phyloP scores from a whole-genome alignment of 2,113 vertebrate species.

The Peromyscus leucopus region DNA sequence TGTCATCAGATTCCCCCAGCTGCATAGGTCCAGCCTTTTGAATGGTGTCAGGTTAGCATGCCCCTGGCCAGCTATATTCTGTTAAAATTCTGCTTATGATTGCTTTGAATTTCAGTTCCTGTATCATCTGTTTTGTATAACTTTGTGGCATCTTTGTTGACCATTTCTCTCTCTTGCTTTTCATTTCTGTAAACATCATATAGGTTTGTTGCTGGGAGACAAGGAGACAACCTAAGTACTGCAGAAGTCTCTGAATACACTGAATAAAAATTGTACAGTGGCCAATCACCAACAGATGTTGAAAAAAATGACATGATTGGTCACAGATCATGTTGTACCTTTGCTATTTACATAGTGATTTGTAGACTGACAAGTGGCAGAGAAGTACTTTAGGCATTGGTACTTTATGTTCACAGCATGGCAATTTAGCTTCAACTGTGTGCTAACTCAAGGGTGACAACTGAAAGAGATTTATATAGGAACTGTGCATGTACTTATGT shows the following conservation, averaged over 20 bases:
- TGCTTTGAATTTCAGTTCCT: background rate
- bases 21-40: background rate
- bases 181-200: background rate
- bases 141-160: background rate
- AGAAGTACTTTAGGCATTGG: background rate
- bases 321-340: background rate
- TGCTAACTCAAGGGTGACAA: conserved; percentile 10
- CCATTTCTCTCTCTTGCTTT: background rate
- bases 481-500: background rate
- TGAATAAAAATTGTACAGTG: background rate
- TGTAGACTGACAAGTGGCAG: background rate
- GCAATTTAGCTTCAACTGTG: background rate
- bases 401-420: background rate
- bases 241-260: background rate
- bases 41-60: background rate
- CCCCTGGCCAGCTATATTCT: background rate
- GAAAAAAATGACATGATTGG: conserved; percentile 22
- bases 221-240: background rate
- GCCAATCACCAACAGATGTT: conserved; percentile 14
- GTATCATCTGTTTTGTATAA: background rate
- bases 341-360: conserved; percentile 28
- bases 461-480: background rate
- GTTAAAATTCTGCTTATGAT: background rate
- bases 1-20: background rate
- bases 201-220: background rate